Base-by-base conservation (phyloP, 2,888 invertebrate species). In the Eugnorisma glareosa region DNA sequence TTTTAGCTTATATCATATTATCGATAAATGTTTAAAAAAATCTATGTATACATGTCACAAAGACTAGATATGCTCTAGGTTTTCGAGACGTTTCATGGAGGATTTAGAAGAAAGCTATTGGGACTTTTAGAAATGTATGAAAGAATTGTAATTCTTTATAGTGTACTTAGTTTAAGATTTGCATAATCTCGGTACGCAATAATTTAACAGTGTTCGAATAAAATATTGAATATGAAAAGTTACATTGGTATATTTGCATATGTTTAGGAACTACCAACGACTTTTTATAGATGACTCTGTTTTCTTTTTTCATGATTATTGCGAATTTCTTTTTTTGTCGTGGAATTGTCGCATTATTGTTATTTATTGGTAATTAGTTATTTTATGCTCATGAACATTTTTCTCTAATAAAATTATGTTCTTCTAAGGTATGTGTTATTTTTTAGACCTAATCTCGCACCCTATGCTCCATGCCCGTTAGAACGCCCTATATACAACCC, bases 301-400 rank as follows among this genome's bases (percentile, higher is more conserved):
- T 63, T 86, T 82, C 64, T 76, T 76, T 88, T 84, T 86, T 83
- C 85, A 81, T 84, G 75, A 81, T 82, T 74, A 85, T 81, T 88
- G 80, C 79, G 72, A 81, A 82, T 81, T 86, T 82, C 89, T 88
- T 92, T 90, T 90, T 89, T 89, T 89, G 91, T 90, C 86, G 86
- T 89, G 84, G 89, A 84, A 88, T 91, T 91, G 91, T 92, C 88
- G 89, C 89, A 91, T 90, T 91, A 91, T 93, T 95, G 94, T 95
- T 95, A 94, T 95, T 94, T 95, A 95, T 96, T 96, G 95, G 93
- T 95, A 95, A 93, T 93, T 94, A 94, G 92, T 94, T 94, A 93
- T 92, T 93, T 93, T 94, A 93, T 92, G 91, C 93, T 93, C 91
- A 90, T 93, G 92, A 92, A 93, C 91, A 92, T 92, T 93, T 92